Percentiles rank a stretch among this genome's conserved stretches.
These are phyloP conservation scores for Benitochromis conjunctus DNA, from an alignment of 2,113 vertebrate genomes.

Conservation along the genomic window DNA sequence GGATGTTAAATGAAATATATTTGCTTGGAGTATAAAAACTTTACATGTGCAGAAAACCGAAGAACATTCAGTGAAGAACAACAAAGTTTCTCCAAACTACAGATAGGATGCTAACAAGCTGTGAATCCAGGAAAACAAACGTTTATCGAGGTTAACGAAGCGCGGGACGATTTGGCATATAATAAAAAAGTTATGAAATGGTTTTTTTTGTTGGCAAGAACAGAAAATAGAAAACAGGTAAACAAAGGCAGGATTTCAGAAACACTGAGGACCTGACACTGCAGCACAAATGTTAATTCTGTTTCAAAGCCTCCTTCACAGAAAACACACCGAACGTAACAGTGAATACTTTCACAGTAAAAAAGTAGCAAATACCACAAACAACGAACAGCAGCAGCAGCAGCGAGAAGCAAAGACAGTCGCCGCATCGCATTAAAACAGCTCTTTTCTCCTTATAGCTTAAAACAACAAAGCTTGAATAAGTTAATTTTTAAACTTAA, in stretches of 20 bases:
- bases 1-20: background rate
- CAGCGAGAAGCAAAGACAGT: background rate
- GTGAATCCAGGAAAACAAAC: background rate
- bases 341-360: background rate
- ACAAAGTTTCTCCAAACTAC: background rate
- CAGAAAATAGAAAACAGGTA: fast-evolving
- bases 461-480: background rate
- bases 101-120: fast-evolving
- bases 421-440: background rate
- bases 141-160: background rate
- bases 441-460: background rate
- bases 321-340: background rate
- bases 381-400: fast-evolving
- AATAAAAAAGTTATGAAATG: background rate
- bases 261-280: background rate
- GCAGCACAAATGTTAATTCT: fast-evolving
- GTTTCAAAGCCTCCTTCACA: background rate
- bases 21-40: background rate
- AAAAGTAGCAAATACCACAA: background rate
- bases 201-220: background rate
- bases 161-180: fast-evolving
- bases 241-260: background rate
- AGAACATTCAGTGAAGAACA: background rate
- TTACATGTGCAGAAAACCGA: background rate
- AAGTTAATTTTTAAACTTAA: background rate